Evolutionary conservation across 2,797 vertebrate genomes (phyloP), one percentile per base, ranked within the genome.

Genomic region (Morus bassanus): DNA sequence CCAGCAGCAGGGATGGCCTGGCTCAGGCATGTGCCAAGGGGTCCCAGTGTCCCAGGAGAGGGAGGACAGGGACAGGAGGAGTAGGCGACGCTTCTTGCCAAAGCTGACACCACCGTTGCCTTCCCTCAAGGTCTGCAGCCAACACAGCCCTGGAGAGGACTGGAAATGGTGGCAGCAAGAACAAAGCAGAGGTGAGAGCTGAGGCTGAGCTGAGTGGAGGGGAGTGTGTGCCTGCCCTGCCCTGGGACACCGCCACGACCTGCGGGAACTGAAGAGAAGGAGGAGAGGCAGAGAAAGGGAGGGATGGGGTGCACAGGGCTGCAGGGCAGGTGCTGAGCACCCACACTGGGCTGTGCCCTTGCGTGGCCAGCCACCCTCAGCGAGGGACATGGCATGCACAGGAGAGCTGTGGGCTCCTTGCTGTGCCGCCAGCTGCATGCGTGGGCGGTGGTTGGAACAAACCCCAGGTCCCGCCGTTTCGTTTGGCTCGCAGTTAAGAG

Each of bases 171-270:
- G 23, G 24, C 61, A 68, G 65, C 92, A 96, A 88, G 73, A 51
- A 1, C 43, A 76, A 61, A 18, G 77, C 84, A 30, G 97, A 98
- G 98, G 98, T 98, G 79, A 95, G 97, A 75, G 57, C 90, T 33
- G 86, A 11, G 53, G 22, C 21, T 23, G 63, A n/a, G 54, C 33
- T 11, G 35, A 4, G 37, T 0, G 24, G 57, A 7, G n/a, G 19
- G 37, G 11, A 30, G 18, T 0, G 3, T 15, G 43, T 33, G 57
- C 45, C 37, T 45, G 31, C 56, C 64, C 59, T 51, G 43, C 14
- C 23, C 53, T 7, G 37, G 77, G 33, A 16, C 60, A 8, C 4
- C 0, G 19, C 35, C 33, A 9, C 15, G 9, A 6, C 45, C 57
- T 1, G 3, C 0, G 7, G 56, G 61, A 35, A 15, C 24, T 0